A percentile compares a stretch with the other conserved stretches of the same genome.
These are phyloP conservation scores for Leucoraja ocellata DNA, from an alignment of 2,797 vertebrate genomes.

Conservation along the genomic window DNA sequence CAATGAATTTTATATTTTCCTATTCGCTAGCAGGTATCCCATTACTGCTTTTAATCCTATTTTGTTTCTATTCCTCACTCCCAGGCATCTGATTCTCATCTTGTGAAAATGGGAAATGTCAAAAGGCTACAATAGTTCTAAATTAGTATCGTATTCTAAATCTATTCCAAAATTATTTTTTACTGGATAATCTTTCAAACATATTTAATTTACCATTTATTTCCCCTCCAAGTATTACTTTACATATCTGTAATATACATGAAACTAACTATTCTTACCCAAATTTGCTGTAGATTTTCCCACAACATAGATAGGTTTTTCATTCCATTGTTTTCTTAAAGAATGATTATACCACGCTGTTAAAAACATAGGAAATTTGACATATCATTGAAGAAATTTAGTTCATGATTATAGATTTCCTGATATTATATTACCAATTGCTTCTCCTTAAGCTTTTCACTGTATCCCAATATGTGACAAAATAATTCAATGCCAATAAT, in stretches of 20 bases:
- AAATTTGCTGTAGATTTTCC: slow-evolving; percentile 77
- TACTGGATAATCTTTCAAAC: background rate
- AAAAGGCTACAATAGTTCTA: background rate
- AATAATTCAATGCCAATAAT: no score
- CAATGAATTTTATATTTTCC: background rate
- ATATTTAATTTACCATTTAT: background rate
- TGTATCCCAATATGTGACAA: no score
- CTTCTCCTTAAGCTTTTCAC: no score
- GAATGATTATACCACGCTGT: slow-evolving; percentile 69
- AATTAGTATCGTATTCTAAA: background rate
- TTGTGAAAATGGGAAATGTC: background rate
- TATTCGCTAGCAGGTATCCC: background rate
- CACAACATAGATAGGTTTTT: slow-evolving; percentile 79
- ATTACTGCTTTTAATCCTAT: background rate
- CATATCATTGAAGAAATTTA: background rate
- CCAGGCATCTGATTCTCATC: background rate
- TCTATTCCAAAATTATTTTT: background rate
- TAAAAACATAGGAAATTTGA: slow-evolving; percentile 44
- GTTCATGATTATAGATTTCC: background rate
- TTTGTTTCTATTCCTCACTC: background rate
- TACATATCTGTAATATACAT: background rate
- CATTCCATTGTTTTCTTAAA: slow-evolving; percentile 72
- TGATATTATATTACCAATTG: background rate
- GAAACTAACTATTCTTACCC: slow-evolving; percentile 59
- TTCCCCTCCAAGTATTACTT: background rate